Conservation (phyloP, 2,888 invertebrate species). For the Miltochrista miniata region DNA sequence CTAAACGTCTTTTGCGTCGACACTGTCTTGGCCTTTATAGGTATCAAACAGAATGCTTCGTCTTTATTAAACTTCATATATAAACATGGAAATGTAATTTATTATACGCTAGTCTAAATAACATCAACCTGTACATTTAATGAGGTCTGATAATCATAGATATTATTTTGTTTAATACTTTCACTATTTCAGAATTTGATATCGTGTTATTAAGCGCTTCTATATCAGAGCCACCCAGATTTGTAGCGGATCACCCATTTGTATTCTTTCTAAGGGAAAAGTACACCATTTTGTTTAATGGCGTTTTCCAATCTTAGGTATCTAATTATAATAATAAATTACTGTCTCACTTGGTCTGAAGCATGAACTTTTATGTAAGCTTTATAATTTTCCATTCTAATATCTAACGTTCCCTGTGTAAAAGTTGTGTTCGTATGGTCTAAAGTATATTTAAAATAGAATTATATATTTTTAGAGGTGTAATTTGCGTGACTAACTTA, state of each 20-base stretch:
- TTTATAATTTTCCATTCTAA: background rate
- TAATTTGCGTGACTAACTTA: too few relatives aligned
- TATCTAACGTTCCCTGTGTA: background rate
- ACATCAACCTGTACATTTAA: too few relatives aligned
- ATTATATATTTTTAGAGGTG: too few relatives aligned
- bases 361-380: background rate
- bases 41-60: too few relatives aligned
- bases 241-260: conserved; percentile 55
- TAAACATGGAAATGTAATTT: too few relatives aligned
- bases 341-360: background rate
- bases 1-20: too few relatives aligned
- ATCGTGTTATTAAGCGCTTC: conserved; percentile 4
- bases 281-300: conserved; percentile 43
- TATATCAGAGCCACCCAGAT: conserved; percentile 11
- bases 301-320: conserved; percentile 47
- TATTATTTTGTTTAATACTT: background rate
- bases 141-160: background rate
- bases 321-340: background rate
- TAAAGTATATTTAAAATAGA: too few relatives aligned
- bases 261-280: conserved; percentile 41
- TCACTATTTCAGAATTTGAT: conserved; percentile 5
- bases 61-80: too few relatives aligned
- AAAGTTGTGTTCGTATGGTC: too few relatives aligned
- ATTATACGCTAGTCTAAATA: too few relatives aligned
- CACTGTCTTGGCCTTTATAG: too few relatives aligned